phyloP scores from a whole-genome alignment of 2,888 invertebrate genomes.

The Macrosiphum euphorbiae region DNA sequence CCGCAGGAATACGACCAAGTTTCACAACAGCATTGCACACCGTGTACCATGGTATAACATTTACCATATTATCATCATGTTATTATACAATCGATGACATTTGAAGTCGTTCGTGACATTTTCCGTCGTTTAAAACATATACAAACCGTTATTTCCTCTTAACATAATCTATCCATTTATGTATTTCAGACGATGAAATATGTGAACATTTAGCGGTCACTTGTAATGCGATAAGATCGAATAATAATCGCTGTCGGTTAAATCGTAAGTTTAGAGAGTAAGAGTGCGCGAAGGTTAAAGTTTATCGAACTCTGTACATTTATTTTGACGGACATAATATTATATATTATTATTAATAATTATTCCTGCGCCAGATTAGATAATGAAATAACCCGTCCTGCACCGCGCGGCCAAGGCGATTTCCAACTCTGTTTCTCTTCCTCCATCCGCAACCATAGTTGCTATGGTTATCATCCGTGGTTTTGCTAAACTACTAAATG shows the following conservation, averaged over 20 bases:
- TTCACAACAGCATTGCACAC: background rate
- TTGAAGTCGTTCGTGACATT: background rate
- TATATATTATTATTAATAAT: background rate
- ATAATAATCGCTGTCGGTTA: background rate
- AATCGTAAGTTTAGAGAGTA: background rate
- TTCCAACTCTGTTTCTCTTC: background rate
- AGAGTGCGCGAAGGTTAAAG: background rate
- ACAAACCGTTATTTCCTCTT: background rate
- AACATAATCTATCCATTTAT: background rate
- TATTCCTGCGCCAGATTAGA: background rate
- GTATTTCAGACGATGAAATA: background rate
- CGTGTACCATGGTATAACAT: background rate
- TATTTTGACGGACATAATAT: background rate
- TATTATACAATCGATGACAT: background rate
- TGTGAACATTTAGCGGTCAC: constrained; percentile 25
- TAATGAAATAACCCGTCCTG: background rate
- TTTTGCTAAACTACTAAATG: background rate
- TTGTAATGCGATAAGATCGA: background rate
- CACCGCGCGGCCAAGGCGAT: background rate
- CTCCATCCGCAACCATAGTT: background rate
- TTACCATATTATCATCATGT: background rate
- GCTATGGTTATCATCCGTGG: background rate
- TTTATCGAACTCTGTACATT: background rate
- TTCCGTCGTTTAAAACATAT: background rate
- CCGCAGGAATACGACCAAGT: background rate